Conservation (phyloP, 2,797 vertebrate species). For the Semaprochilodus insignis region DNA sequence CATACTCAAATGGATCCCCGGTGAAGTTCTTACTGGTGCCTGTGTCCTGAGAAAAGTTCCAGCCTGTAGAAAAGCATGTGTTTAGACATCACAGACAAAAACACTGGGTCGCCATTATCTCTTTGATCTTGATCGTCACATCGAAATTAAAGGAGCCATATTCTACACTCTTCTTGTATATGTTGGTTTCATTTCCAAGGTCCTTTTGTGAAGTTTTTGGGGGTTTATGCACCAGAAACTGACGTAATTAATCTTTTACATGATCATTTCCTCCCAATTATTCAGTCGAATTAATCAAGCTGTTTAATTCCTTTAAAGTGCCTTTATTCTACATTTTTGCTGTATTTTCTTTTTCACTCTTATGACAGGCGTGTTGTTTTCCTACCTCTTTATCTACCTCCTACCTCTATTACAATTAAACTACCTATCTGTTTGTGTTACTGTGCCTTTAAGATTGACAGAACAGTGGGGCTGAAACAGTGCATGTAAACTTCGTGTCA, state of each 20-base stretch:
- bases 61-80: neutral
- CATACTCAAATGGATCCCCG: conserved; percentile 3
- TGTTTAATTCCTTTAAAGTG: neutral
- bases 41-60: conserved; percentile 33
- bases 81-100: conserved; percentile 66
- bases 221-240: neutral
- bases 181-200: neutral
- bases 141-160: conserved; percentile 66
- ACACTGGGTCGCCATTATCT: conserved; percentile 74
- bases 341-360: no score
- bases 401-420: no score
- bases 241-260: no score
- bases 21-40: conserved; percentile 46
- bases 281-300: neutral
- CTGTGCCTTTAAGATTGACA: no score
- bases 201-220: no score
- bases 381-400: no score
- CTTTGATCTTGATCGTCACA: conserved; percentile 73
- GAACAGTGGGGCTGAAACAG: no score
- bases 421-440: no score
- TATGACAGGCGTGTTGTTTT: no score
- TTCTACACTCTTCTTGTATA: neutral
- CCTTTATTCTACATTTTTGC: no score
- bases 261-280: neutral
- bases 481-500: no score